These are phyloP conservation scores for Varanus komodoensis DNA, from an alignment of 2,113 vertebrate species.

Conservation along the genomic window DNA sequence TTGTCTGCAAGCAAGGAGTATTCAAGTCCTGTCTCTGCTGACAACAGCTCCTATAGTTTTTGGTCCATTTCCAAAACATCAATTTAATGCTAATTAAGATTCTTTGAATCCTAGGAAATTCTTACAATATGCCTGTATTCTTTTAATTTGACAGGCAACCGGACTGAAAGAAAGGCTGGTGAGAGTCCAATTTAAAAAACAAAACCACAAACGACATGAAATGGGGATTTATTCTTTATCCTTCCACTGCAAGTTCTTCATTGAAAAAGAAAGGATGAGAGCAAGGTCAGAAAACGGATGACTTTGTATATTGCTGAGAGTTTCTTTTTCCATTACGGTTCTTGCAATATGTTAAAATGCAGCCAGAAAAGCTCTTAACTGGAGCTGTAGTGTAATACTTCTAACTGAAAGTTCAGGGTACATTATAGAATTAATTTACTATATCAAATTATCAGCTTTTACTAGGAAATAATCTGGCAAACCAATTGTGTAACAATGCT, in stretches of 20 bases:
- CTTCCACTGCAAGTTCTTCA: slow-evolving; percentile 34
- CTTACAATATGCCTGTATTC: slow-evolving; percentile 76
- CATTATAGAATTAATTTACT: slow-evolving; percentile 62
- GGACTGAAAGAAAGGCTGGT: slow-evolving; percentile 75
- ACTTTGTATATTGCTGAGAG: not conserved
- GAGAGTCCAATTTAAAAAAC: slow-evolving; percentile 57
- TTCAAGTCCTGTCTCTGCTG: slow-evolving; percentile 37
- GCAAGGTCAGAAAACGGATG: not conserved
- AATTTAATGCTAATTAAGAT: slow-evolving; percentile 78
- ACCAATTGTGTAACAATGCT: slow-evolving; percentile 45
- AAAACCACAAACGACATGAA: slow-evolving; percentile 43
- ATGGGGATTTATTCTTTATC: slow-evolving; percentile 3
- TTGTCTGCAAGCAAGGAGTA: slow-evolving; percentile 47
- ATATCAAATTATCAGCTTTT: slow-evolving; percentile 39
- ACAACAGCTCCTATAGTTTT: slow-evolving; percentile 58
- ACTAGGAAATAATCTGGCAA: slow-evolving; percentile 58
- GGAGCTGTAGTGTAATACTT: slow-evolving; percentile 34
- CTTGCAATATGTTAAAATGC: slow-evolving; percentile 28
- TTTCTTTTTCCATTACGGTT: slow-evolving; percentile 15
- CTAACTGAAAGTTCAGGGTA: slow-evolving; percentile 37
- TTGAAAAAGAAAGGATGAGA: slow-evolving; percentile 33
- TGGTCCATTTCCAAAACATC: slow-evolving; percentile 70
- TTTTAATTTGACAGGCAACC: slow-evolving; percentile 77
- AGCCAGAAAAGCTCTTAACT: slow-evolving; percentile 56
- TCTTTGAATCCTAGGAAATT: slow-evolving; percentile 77